phyloP scores from a whole-genome alignment of 2,888 invertebrate species.

The Asteroscopus sphinx region DNA sequence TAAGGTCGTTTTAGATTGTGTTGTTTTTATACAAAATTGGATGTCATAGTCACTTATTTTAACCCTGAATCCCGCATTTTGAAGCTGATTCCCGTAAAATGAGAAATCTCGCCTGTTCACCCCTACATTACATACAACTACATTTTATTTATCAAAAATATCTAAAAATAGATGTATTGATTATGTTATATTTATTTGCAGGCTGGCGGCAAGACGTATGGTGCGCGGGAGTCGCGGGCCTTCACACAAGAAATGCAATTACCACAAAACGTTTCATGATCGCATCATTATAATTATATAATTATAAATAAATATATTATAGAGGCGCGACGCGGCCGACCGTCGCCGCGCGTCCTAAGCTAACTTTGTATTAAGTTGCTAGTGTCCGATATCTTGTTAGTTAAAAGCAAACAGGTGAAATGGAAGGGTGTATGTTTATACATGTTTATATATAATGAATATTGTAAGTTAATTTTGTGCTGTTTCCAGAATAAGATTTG shows the following conservation, averaged over 20 bases:
- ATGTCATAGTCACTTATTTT: no score
- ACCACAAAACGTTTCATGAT: slow-evolving; percentile 81
- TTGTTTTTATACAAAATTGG: no score
- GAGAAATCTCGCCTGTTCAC: no score
- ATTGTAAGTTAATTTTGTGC: slow-evolving; percentile 88
- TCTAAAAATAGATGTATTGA: neutral
- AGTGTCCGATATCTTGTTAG: slow-evolving; percentile 76
- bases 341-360: slow-evolving; percentile 67
- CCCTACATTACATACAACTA: no score
- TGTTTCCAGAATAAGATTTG: slow-evolving; percentile 75
- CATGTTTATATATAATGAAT: slow-evolving; percentile 88
- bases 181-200: slow-evolving; percentile 55
- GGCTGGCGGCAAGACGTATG: slow-evolving; percentile 76
- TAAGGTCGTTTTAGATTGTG: no score
- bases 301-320: slow-evolving; percentile 64
- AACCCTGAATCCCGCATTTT: no score
- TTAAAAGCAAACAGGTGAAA: slow-evolving; percentile 73
- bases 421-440: slow-evolving; percentile 87
- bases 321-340: slow-evolving; percentile 49
- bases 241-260: slow-evolving; percentile 79
- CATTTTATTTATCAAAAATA: neutral
- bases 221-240: slow-evolving; percentile 66
- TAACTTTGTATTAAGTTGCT: slow-evolving; percentile 82
- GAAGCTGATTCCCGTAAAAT: no score
- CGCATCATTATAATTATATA: slow-evolving; percentile 74